These are phyloP conservation scores for Orientallactaga sibirica DNA, from an alignment of 2,797 vertebrate genomes.

Conservation along the genomic window DNA sequence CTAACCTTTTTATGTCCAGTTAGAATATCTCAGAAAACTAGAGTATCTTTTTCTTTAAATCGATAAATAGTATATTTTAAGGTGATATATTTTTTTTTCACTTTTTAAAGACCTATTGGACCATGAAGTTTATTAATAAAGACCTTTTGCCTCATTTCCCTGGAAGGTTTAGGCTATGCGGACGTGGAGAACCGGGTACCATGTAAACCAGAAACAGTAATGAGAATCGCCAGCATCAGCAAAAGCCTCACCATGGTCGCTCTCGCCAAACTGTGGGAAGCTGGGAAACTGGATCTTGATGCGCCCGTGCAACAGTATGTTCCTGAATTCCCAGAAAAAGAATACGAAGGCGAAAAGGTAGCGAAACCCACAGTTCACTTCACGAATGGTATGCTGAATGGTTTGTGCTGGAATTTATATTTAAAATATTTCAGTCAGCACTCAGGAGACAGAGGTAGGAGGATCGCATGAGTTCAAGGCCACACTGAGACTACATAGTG, in stretches of 20 bases:
- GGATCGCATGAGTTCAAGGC: too few relatives aligned
- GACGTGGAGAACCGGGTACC: conserved; percentile 96
- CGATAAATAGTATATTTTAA: not conserved
- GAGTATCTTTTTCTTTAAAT: not conserved
- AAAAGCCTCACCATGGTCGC: conserved; percentile 96
- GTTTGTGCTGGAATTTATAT: not conserved
- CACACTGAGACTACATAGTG: too few relatives aligned
- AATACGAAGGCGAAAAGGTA: conserved; percentile 95
- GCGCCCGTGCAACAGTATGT: conserved; percentile 96
- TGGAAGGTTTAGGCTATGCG: conserved; percentile 94
- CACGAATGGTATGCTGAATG: not conserved
- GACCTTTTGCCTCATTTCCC: conserved; percentile 13
- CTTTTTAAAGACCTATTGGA: conserved; percentile 8
- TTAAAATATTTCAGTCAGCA: not conserved
- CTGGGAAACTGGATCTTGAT: conserved; percentile 96
- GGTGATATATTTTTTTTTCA: not conserved
- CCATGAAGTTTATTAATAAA: not conserved
- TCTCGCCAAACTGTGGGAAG: conserved; percentile 94
- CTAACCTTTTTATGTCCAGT: not conserved
- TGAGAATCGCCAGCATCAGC: conserved; percentile 99
- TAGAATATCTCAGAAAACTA: conserved; percentile 39
- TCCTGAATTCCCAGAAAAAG: conserved; percentile 97
- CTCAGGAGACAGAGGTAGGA: too few relatives aligned
- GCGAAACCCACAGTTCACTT: conserved; percentile 69
- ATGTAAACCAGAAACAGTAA: conserved; percentile 93